Evolutionary conservation across 2,113 vertebrate species (phyloP), one percentile per base, ranked within the genome.

Genomic region (Podilymbus podiceps): DNA sequence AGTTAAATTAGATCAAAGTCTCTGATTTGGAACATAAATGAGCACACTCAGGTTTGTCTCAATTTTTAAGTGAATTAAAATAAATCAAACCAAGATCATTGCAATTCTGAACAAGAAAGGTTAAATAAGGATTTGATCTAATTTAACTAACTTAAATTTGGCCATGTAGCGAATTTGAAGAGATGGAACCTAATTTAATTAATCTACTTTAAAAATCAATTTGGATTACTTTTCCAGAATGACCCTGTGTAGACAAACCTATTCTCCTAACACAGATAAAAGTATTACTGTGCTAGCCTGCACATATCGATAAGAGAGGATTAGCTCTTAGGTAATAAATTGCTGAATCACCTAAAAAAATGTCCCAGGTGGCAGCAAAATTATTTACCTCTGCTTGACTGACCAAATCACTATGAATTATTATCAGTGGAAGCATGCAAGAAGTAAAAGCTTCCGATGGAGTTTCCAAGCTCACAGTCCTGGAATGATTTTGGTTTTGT

Each of bases 161-260:
- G 35, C 19, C 31, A 46, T 53, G 79, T 85, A 79, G 73, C 53
- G 74, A 94, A 97, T 92, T 89, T 2, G 0, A 88, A 94, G 87
- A 91, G 77, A 81, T 76, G 58, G 84, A 77, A 85, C 77, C n/a
- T 85, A 80, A 94, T 94, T 91, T 80, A 91, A 96, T 94, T 88
- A 85, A 93, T 93, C 85, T 88, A 91, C 85, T 96, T 96, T 88
- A 88, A 96, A 96, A 96, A 97, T 96, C 95, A 80, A 94, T 96
- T 96, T 80, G 91, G 91, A 95, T 97, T 95, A 94, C 63, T 88
- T 91, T 94, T 85, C 81, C 71, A 73, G 82, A 95, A 80, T 58
- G 35, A 87, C 27, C 21, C 74, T 33, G 8, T 55, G 55, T 42
- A 94, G 95, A 85, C 82, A 91, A 85, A 8, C 77, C 27, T 3